These are phyloP conservation scores for Xiphorhynchus erythropygius DNA, from an alignment of 2,797 vertebrate species.

Conservation along the genomic window DNA sequence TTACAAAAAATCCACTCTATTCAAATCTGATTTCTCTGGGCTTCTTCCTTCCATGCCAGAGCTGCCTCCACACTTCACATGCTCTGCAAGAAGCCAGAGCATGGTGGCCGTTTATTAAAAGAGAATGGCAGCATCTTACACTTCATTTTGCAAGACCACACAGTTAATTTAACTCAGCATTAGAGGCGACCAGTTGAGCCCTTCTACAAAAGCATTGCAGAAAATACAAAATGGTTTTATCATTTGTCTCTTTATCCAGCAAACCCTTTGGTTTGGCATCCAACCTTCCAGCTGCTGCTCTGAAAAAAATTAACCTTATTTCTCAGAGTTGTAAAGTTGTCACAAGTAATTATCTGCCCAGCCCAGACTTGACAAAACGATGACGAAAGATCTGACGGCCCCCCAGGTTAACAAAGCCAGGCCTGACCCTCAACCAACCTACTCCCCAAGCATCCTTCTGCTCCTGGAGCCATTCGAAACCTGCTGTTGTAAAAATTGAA, in stretches of 20 bases:
- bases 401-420: neutral
- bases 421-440: neutral
- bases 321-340: neutral
- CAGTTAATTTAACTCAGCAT: neutral
- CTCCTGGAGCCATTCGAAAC: neutral
- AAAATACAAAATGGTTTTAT: neutral
- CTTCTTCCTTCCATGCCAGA: neutral
- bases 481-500: neutral
- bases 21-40: neutral
- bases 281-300: neutral
- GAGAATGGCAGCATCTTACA: neutral
- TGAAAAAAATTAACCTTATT: neutral
- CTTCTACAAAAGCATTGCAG: neutral
- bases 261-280: neutral
- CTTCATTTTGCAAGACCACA: slow-evolving; percentile 16
- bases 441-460: neutral
- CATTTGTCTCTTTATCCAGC: neutral
- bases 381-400: neutral
- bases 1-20: neutral
- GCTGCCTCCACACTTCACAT: rapidly evolving
- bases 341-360: neutral
- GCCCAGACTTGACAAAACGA: neutral
- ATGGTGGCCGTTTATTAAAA: neutral
- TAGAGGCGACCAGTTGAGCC: neutral
- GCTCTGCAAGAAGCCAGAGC: neutral